Percentiles rank a stretch among this genome's conserved stretches.
Conservation (phyloP, 2,113 vertebrate genomes). For the Tamias sibiricus region DNA sequence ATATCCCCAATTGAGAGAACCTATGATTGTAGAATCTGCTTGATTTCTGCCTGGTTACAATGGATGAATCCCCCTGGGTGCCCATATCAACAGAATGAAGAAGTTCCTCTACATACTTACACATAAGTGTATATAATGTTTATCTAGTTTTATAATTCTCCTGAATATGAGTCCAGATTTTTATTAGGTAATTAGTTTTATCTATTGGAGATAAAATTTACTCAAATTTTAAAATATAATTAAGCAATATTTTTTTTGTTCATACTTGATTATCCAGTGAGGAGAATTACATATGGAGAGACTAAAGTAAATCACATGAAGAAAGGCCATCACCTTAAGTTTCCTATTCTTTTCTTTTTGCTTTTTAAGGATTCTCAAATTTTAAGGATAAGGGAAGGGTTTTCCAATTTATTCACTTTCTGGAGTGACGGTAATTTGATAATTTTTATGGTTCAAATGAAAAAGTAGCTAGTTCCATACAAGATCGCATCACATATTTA, state of each 20-base stretch:
- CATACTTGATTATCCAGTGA: background rate
- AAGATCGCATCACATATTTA: background rate
- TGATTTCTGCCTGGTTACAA: background rate
- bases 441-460: constrained; percentile 23
- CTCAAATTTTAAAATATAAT: constrained; percentile 25
- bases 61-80: background rate
- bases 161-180: background rate
- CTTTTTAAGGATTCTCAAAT: background rate
- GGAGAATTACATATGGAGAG: background rate
- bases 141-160: background rate
- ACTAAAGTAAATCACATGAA: background rate
- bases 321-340: background rate
- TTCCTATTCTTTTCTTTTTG: background rate
- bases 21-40: background rate
- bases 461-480: background rate
- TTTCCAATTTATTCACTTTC: constrained; percentile 4
- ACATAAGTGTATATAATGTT: background rate
- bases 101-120: background rate
- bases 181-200: constrained; percentile 5
- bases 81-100: background rate
- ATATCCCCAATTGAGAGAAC: background rate
- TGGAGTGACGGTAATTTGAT: background rate
- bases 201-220: background rate
- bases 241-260: background rate
- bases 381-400: background rate